Evolutionary conservation across 2,888 invertebrate species (phyloP).

Genomic region (Tridacna gigas): DNA sequence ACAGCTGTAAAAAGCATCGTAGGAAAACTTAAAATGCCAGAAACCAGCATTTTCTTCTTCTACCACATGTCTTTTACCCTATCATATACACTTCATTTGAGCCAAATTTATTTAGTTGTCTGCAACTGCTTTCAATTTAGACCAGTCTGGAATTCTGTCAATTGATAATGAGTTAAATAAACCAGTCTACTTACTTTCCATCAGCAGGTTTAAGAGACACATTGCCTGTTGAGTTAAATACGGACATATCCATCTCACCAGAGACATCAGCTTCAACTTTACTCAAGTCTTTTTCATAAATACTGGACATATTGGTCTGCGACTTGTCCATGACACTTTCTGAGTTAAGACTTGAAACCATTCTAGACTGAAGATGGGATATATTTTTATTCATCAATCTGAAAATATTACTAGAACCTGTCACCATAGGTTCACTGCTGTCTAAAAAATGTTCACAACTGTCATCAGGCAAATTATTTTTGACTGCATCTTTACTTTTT

Average conservation of each 20-base stretch:
- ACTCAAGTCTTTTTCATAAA: conserved; percentile 25
- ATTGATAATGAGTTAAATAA: background rate
- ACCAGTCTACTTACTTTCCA: conserved; percentile 6
- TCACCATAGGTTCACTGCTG: conserved; percentile 30
- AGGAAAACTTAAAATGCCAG: too few relatives aligned
- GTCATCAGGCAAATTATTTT: background rate
- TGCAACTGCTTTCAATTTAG: too few relatives aligned
- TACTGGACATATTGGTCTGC: conserved; percentile 49
- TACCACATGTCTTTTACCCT: background rate
- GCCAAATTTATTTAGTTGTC: too few relatives aligned
- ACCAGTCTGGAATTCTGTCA: too few relatives aligned
- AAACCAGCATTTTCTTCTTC: background rate
- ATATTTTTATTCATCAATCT: conserved; percentile 36
- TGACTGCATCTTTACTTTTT: background rate
- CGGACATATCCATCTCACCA: conserved; percentile 33
- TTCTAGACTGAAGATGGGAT: conserved; percentile 22
- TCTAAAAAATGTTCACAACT: conserved; percentile 40
- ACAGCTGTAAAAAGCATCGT: too few relatives aligned
- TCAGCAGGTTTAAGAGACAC: background rate
- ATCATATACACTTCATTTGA: too few relatives aligned
- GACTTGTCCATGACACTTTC: conserved; percentile 30
- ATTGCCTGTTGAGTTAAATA: conserved; percentile 17
- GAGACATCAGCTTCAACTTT: background rate
- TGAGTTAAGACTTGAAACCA: conserved; percentile 57
- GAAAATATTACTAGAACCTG: conserved; percentile 22